Conservation (phyloP, 2,113 vertebrate species). For the Halichoerus grypus region DNA sequence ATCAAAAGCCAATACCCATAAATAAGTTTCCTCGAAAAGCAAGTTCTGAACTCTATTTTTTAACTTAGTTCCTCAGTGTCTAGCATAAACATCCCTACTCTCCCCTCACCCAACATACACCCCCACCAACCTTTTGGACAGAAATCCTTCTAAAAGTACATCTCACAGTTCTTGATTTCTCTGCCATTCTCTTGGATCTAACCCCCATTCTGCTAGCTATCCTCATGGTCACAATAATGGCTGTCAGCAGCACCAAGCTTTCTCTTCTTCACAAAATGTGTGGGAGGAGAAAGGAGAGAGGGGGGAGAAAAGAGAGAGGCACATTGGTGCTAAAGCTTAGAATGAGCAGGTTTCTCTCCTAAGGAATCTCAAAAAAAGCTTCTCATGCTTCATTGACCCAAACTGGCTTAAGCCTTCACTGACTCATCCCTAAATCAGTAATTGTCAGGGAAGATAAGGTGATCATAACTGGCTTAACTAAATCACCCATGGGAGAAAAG, state of each 20-base stretch:
- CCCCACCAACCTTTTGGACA: neutral
- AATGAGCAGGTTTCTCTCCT: neutral
- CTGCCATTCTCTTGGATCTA: neutral
- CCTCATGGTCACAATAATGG: neutral
- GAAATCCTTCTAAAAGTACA: constrained; percentile 36
- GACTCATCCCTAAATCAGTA: neutral
- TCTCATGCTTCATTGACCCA: neutral
- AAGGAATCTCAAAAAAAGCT: neutral
- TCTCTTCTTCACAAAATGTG: neutral
- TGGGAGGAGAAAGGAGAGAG: no score
- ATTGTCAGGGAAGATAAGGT: neutral
- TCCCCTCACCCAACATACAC: neutral
- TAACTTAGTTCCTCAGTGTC: neutral
- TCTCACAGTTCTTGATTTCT: neutral
- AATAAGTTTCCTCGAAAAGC: neutral
- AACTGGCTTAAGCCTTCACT: neutral
- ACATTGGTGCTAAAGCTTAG: no score
- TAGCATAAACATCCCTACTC: neutral
- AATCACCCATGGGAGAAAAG: neutral
- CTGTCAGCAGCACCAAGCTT: neutral
- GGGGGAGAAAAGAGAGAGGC: no score
- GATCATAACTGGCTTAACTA: neutral
- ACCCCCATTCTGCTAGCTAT: neutral
- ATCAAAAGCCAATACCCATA: neutral
- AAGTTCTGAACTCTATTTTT: neutral